Conservation (phyloP, 2,113 vertebrate genomes). For the Sapajus apella region DNA sequence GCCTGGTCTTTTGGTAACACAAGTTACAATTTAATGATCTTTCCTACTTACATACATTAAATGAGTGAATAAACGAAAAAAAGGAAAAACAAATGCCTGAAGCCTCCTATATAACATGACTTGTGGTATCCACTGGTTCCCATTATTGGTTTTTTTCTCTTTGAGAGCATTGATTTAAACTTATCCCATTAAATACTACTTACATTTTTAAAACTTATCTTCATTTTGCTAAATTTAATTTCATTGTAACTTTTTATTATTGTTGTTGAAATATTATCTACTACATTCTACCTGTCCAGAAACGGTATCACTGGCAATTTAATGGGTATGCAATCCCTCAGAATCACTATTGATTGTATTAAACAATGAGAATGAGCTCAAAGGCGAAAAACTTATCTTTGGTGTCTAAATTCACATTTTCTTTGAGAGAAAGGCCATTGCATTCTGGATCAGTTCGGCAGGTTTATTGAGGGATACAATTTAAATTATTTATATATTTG, state of each 20-base stretch:
- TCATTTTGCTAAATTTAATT: neutral
- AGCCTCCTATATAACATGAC: accelerated
- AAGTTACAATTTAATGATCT: neutral
- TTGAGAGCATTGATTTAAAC: neutral
- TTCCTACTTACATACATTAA: neutral
- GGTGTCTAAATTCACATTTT: neutral
- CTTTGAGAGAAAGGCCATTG: neutral
- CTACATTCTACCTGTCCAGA: neutral
- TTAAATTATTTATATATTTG: neutral
- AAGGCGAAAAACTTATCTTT: neutral
- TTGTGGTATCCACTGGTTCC: neutral
- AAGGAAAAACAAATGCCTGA: neutral
- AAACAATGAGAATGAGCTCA: neutral
- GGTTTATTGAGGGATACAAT: neutral
- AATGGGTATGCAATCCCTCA: neutral
- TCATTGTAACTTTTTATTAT: constrained; percentile 14
- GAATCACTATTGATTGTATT: neutral
- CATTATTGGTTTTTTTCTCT: neutral
- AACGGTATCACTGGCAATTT: neutral
- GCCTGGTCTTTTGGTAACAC: no score
- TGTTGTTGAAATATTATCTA: neutral
- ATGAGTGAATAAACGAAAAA: neutral
- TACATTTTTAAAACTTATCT: neutral
- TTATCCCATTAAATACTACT: neutral
- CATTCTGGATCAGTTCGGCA: neutral